phyloP scores from a whole-genome alignment of 2,888 invertebrate genomes.

The Drosophila atripex region DNA sequence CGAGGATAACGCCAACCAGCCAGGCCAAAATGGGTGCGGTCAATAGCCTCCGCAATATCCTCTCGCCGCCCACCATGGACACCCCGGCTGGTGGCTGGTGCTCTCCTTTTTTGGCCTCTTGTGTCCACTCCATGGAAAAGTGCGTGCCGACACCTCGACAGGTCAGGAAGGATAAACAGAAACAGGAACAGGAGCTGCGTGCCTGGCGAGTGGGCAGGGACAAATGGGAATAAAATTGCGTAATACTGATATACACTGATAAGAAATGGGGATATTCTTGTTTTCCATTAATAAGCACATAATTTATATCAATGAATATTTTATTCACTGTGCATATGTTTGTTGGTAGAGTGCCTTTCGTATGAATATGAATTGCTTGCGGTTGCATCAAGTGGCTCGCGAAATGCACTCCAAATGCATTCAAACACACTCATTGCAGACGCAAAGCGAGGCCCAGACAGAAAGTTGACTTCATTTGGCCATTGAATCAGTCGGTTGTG shows the following conservation, averaged over 20 bases:
- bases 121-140: conserved; percentile 48
- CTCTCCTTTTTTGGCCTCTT: not conserved
- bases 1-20: conserved; percentile 10
- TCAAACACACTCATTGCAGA: conserved; percentile 41
- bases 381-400: conserved; percentile 71
- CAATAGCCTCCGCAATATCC: not conserved
- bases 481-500: conserved; percentile 2
- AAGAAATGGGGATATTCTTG: not conserved
- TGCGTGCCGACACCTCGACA: conserved; percentile 70
- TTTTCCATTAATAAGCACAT: not conserved
- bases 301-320: not conserved
- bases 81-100: not conserved
- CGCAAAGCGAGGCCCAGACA: conserved; percentile 26
- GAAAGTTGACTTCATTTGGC: conserved; percentile 27
- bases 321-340: conserved; percentile 29
- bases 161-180: conserved; percentile 56
- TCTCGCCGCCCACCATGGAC: not conserved
- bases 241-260: conserved; percentile 20
- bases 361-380: conserved; percentile 77
- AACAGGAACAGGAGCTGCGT: conserved; percentile 46
- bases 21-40: conserved; percentile 26
- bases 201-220: conserved; percentile 27
- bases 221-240: conserved; percentile 21
- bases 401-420: conserved; percentile 47
- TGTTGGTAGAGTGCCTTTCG: conserved; percentile 68